Evolutionary conservation across 2,888 invertebrate genomes (phyloP).

Genomic region (Luperina testacea): DNA sequence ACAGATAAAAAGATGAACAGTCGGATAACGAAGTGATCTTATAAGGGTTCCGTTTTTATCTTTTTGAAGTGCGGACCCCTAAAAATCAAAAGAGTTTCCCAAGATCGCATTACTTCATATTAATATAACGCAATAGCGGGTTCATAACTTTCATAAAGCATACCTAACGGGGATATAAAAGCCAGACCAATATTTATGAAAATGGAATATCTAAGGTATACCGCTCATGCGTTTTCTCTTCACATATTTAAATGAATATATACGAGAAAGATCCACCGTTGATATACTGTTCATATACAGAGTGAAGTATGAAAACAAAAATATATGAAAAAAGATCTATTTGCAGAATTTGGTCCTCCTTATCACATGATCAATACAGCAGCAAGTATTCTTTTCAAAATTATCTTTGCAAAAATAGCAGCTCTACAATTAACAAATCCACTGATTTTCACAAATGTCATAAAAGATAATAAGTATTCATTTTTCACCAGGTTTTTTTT

Average conservation of each 20-base stretch:
- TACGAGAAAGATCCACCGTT: slow-evolving; percentile 30
- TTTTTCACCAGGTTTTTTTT: too few relatives aligned
- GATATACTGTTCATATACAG: slow-evolving; percentile 11
- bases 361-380: not conserved
- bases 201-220: slow-evolving; percentile 56
- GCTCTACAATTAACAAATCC: not conserved
- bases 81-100: too few relatives aligned
- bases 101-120: too few relatives aligned
- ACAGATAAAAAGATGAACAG: not conserved
- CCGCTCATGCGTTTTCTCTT: slow-evolving; percentile 26
- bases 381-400: not conserved
- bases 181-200: slow-evolving; percentile 54
- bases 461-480: not conserved
- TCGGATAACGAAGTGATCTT: not conserved
- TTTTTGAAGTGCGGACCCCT: not conserved
- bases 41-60: not conserved
- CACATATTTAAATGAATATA: slow-evolving; percentile 53
- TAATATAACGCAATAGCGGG: slow-evolving; percentile 3
- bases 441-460: too few relatives aligned
- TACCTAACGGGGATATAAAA: slow-evolving; percentile 33
- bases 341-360: not conserved
- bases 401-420: not conserved
- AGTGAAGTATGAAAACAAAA: not conserved
- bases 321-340: not conserved
- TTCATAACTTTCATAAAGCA: slow-evolving; percentile 31